phyloP scores from a whole-genome alignment of 2,113 vertebrate species.

The Gallinago paraguaiae region DNA sequence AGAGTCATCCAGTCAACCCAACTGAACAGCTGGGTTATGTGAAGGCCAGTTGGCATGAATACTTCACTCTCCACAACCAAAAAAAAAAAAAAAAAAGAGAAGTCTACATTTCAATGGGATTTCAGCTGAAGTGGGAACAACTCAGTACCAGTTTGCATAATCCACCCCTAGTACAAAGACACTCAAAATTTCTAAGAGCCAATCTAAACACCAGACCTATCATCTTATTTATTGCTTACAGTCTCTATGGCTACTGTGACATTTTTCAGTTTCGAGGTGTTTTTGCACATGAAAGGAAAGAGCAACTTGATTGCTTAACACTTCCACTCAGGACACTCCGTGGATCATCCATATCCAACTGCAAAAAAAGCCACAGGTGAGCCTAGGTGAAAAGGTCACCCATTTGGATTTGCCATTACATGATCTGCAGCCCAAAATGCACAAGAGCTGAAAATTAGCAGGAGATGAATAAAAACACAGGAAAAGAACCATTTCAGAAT shows the following conservation, averaged over 20 bases:
- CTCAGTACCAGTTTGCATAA: background rate
- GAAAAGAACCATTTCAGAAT: slow-evolving; percentile 10
- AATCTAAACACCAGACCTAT: background rate
- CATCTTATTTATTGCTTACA: background rate
- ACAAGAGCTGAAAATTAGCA: background rate
- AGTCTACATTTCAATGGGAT: background rate
- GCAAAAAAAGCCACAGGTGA: background rate
- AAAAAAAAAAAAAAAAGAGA: background rate
- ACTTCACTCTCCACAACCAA: background rate
- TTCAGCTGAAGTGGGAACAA: background rate
- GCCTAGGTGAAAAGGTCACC: background rate
- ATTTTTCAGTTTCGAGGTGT: background rate
- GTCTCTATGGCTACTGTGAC: background rate
- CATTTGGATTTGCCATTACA: background rate
- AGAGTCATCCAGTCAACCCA: background rate
- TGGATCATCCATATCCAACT: background rate
- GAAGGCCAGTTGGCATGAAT: background rate
- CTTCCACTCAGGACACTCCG: background rate
- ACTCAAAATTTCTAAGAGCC: background rate
- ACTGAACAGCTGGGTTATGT: rapidly evolving
- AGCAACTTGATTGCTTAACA: background rate
- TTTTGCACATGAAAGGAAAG: background rate
- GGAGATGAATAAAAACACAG: background rate
- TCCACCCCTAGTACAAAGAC: background rate
- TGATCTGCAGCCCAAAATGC: background rate